Evolutionary conservation across 2,888 invertebrate species (phyloP).

Genomic region (Tenthredo scrophulariae): DNA sequence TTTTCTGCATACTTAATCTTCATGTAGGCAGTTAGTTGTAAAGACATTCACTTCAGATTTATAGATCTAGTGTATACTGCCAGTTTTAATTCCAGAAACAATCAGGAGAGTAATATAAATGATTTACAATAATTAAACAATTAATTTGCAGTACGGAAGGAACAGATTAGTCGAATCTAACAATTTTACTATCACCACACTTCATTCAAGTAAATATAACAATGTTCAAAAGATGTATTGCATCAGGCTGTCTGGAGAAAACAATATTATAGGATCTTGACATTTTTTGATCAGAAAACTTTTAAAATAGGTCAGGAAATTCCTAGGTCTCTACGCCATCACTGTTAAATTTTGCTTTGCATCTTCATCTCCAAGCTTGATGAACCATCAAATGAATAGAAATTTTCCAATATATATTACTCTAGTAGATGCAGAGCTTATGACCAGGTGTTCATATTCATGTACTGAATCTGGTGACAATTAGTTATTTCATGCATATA

Average conservation of each 20-base stretch:
- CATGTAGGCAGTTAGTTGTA: conserved; percentile 2
- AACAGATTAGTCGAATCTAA: background rate
- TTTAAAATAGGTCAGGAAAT: background rate
- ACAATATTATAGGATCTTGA: background rate
- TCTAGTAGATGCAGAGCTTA: background rate
- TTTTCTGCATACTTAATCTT: conserved; percentile 39
- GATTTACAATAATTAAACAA: background rate
- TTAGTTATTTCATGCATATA: background rate
- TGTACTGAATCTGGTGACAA: background rate
- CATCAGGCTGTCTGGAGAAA: background rate
- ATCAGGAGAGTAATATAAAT: background rate
- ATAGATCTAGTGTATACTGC: background rate
- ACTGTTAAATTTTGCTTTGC: background rate
- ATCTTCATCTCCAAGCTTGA: background rate
- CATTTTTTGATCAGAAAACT: background rate
- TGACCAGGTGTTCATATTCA: background rate
- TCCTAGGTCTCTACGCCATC: background rate
- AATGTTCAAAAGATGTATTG: background rate
- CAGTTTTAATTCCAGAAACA: conserved; percentile 27
- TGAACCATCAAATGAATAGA: background rate
- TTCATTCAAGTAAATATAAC: background rate
- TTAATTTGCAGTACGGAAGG: background rate
- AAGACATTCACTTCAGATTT: conserved; percentile 40
- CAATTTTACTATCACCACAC: background rate
- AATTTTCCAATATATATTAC: too few relatives aligned